Evolutionary conservation across 2,113 vertebrate genomes (phyloP), one percentile per base, ranked within the genome.

Genomic region (Microcebus griseorufus): DNA sequence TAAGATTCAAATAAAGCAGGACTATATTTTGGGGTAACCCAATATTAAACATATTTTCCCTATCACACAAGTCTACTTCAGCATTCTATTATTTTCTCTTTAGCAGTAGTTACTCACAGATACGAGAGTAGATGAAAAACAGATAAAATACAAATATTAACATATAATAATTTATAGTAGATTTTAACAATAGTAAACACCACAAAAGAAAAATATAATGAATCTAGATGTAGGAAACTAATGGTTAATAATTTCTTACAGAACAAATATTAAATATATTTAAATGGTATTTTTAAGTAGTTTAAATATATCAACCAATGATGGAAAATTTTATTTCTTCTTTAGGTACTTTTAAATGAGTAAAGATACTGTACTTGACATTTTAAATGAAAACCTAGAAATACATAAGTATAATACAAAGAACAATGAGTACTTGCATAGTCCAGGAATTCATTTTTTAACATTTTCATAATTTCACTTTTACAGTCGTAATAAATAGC

Each of bases 371-470:
- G 65, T 60, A n/a, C 17, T n/a, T 83, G 6, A 69, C 10, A 45
- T 72, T 92, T 88, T 29, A 95, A 88, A 88, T 42, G 23, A 94
- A 94, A 82, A 78, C 70, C 22, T 79, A n/a, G 18, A 88, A 73
- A 29, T 84, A 4, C 2, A 7, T 62, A 51, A 70, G 10, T 20
- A 81, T 85, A 64, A 32, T 17, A 1, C 37, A 42, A 90, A 75
- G 9, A 86, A 69, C 29, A 88, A n/a, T 42, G 18, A 20, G 9
- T 5, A 62, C 22, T 27, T 27, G 51, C n/a, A 8, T 0, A 34
- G 10, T 83, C 5, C 2, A 78, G 25, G 7, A 72, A 82, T 82
- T 48, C 72, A 7, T 65, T 82, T 53, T 23, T 42, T 60, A 48
- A 27, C 20, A 34, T 64, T 62, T 90, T 60, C 51, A 45, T 65